A percentile compares a stretch with the other conserved stretches of the same genome.
These are phyloP conservation scores for Psix sp. DNA, from an alignment of 1,140 invertebrate species.

Conservation along the genomic window DNA sequence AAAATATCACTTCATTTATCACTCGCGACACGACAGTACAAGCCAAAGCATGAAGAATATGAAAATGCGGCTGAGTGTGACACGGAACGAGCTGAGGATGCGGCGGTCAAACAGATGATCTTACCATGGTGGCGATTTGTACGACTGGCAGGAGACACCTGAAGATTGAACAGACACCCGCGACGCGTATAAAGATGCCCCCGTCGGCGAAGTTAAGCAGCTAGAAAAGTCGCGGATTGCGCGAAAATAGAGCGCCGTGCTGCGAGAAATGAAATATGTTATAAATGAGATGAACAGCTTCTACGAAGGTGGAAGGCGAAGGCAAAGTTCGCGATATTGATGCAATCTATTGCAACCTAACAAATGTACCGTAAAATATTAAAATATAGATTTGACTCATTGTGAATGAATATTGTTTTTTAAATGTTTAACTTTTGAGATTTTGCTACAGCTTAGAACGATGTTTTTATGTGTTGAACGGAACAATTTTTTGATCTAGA, in stretches of 20 bases:
- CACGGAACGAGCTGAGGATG: background rate
- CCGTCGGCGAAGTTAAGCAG: conserved; percentile 46
- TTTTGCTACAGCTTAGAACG: too few relatives aligned
- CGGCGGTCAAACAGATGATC: conserved; percentile 2
- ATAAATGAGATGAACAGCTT: conserved; percentile 51
- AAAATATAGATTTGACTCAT: conserved; percentile 50
- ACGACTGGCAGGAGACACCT: conserved; percentile 54
- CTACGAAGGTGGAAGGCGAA: conserved; percentile 51
- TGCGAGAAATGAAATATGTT: conserved; percentile 59
- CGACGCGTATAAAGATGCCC: conserved; percentile 53
- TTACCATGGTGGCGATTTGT: conserved; percentile 55
- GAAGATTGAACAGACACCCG: conserved; percentile 42
- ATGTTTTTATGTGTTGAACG: too few relatives aligned
- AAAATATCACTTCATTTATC: too few relatives aligned
- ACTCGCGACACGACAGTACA: too few relatives aligned
- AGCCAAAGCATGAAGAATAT: background rate
- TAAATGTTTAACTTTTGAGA: background rate
- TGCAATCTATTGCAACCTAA: conserved; percentile 53
- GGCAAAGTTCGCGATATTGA: conserved; percentile 38
- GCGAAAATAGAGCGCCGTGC: conserved; percentile 54
- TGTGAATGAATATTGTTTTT: conserved; percentile 26
- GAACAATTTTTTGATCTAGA: too few relatives aligned
- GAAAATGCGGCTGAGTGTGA: background rate
- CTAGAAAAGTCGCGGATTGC: conserved; percentile 54
- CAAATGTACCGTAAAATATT: conserved; percentile 48